Conservation (phyloP, 2,888 invertebrate species). For the Dryomyza anilis region DNA sequence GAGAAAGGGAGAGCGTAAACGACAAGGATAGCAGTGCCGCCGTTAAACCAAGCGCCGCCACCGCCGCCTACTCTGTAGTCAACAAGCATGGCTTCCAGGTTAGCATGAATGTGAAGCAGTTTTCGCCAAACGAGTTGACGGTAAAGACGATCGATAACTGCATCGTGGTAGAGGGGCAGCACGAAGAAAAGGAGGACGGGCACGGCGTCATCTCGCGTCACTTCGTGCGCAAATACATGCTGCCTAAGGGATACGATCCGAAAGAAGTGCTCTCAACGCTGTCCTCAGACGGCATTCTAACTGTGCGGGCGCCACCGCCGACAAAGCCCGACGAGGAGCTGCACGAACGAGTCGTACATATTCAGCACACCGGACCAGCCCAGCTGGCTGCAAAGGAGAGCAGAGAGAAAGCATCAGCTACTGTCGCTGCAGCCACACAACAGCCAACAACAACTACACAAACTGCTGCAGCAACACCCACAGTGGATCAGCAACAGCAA, state of each 20-base stretch:
- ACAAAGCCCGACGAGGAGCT: conserved; percentile 46
- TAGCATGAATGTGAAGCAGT: conserved; percentile 72
- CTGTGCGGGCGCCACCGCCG: conserved; percentile 71
- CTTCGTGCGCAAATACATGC: conserved; percentile 73
- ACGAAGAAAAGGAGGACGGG: conserved; percentile 73
- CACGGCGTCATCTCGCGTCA: conserved; percentile 80
- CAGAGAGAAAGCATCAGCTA: conserved; percentile 10
- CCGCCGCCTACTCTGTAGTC: conserved; percentile 42
- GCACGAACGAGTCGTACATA: conserved; percentile 66
- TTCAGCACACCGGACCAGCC: conserved; percentile 69
- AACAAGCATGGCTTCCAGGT: conserved; percentile 75
- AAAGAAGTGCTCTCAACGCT: conserved; percentile 75
- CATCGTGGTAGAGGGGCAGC: conserved; percentile 72
- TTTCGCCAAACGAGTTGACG: conserved; percentile 71
- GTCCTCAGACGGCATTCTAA: conserved; percentile 81
- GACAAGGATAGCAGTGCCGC: conserved; percentile 27
- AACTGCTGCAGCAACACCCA: conserved; percentile 16
- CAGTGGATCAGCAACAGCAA: conserved; percentile 20
- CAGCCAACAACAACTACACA: conserved; percentile 29
- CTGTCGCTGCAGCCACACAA: conserved; percentile 34
- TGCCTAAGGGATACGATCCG: conserved; percentile 73
- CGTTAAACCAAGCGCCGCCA: conserved; percentile 13
- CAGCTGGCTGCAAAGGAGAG: conserved; percentile 51
- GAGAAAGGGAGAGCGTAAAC: conserved; percentile 30
- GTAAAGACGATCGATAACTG: conserved; percentile 71